These are phyloP conservation scores for Eristalis tenax DNA, from an alignment of 2,888 invertebrate species.

Conservation along the genomic window DNA sequence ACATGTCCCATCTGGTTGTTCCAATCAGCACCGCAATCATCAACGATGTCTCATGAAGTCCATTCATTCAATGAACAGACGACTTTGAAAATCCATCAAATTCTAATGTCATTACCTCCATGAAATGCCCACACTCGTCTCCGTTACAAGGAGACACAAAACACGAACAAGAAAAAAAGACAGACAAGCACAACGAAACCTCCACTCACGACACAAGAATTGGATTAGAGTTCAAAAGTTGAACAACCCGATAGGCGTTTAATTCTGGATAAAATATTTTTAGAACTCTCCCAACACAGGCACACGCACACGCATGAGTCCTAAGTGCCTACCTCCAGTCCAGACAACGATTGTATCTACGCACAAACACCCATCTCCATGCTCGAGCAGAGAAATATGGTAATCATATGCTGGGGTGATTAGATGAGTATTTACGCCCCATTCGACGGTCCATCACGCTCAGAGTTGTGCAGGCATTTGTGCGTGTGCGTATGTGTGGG, in stretches of 20 bases:
- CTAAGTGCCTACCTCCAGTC: constrained; percentile 28
- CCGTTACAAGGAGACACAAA: neutral
- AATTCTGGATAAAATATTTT: constrained; percentile 61
- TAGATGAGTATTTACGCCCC: constrained; percentile 31
- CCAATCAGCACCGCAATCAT: neutral
- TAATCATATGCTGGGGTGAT: constrained; percentile 33
- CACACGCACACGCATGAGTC: neutral
- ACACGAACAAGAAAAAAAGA: constrained; percentile 4
- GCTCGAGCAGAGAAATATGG: constrained; percentile 4
- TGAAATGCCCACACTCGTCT: neutral
- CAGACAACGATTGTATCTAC: neutral
- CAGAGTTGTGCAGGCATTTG: neutral
- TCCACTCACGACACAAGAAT: constrained; percentile 18
- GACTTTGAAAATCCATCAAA: neutral
- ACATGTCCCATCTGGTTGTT: neutral
- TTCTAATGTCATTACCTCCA: neutral
- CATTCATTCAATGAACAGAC: neutral
- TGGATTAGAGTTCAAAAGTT: constrained; percentile 63
- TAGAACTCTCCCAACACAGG: constrained; percentile 29
- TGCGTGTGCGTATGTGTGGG: neutral
- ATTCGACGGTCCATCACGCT: neutral
- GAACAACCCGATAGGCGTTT: constrained; percentile 59
- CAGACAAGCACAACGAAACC: neutral
- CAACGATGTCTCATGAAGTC: neutral
- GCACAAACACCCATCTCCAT: neutral